Evolutionary conservation across 1,140 invertebrate species (phyloP).

Genomic region (Gonioctena quinquepunctata): DNA sequence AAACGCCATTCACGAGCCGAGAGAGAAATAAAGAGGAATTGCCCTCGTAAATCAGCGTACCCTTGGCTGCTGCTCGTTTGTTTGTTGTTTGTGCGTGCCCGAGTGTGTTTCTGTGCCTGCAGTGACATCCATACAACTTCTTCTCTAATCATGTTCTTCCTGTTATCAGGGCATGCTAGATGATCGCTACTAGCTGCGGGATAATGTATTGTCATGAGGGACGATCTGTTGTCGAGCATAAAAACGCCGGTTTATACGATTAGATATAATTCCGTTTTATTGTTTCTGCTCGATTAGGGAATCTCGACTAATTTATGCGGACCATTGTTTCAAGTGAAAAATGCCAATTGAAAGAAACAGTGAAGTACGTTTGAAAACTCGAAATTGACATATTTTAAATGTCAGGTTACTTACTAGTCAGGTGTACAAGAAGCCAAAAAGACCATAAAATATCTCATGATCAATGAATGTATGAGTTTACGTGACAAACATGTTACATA

Average conservation of each 20-base stretch:
- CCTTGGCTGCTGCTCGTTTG: constrained; percentile 20
- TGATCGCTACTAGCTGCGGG: constrained; percentile 29
- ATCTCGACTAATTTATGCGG: not conserved
- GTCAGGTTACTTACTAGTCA: too few relatives aligned
- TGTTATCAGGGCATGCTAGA: constrained; percentile 31
- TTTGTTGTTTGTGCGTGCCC: constrained; percentile 40
- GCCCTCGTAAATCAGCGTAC: constrained; percentile 46
- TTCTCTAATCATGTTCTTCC: constrained; percentile 38
- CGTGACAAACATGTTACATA: too few relatives aligned
- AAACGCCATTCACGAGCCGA: constrained; percentile 37
- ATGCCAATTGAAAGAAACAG: too few relatives aligned
- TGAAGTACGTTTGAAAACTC: too few relatives aligned
- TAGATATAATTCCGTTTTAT: constrained; percentile 20
- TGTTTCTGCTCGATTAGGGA: constrained; percentile 12
- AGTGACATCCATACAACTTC: constrained; percentile 33
- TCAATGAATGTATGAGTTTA: too few relatives aligned
- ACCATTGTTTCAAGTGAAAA: too few relatives aligned
- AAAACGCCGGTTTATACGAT: constrained; percentile 21
- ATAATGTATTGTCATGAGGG: constrained; percentile 26
- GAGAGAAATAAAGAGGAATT: constrained; percentile 54
- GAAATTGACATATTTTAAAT: too few relatives aligned
- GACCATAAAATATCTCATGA: too few relatives aligned
- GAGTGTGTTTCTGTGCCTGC: too few relatives aligned
- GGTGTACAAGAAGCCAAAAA: too few relatives aligned
- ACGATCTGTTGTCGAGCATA: constrained; percentile 12